Percentiles rank a stretch among this genome's conserved stretches.
Conservation (phyloP, 2,113 vertebrate genomes). For the Ceratotherium simum region DNA sequence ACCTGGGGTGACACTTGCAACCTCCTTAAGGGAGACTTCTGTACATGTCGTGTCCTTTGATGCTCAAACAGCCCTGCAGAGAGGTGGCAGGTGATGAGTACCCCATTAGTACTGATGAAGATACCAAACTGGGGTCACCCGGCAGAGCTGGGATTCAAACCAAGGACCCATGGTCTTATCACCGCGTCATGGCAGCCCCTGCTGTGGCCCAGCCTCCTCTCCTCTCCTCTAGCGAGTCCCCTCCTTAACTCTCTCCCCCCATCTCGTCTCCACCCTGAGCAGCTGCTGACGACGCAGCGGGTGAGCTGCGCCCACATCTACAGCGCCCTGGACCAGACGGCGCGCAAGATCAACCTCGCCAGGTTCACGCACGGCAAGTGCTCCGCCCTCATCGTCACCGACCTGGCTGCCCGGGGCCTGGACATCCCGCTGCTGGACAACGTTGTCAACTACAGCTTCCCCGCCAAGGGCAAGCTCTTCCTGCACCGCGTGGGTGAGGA, state of each 20-base stretch:
- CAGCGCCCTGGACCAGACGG: constrained; percentile 97
- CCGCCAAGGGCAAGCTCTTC: constrained; percentile 96
- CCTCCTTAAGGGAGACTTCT: neutral
- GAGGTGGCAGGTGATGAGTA: neutral
- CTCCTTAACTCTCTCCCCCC: neutral
- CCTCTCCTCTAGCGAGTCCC: neutral
- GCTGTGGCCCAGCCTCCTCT: accelerated
- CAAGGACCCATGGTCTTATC: accelerated
- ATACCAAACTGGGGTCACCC: accelerated
- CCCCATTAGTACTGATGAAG: neutral
- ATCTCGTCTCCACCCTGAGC: accelerated
- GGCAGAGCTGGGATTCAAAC: neutral
- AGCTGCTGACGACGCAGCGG: constrained; percentile 92
- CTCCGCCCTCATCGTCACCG: constrained; percentile 95
- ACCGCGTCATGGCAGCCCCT: accelerated
- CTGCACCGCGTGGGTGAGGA: constrained; percentile 96
- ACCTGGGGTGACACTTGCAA: too few relatives aligned
- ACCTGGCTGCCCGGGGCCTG: constrained; percentile 96
- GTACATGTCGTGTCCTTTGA: accelerated
- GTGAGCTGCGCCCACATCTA: constrained; percentile 96
- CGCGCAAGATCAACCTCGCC: constrained; percentile 98
- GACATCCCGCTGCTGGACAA: constrained; percentile 99
- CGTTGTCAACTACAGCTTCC: constrained; percentile 98
- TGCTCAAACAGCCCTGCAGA: neutral
- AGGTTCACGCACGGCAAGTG: constrained; percentile 95